phyloP scores from a whole-genome alignment of 2,888 invertebrate genomes.

The Drosophila helvetica region DNA sequence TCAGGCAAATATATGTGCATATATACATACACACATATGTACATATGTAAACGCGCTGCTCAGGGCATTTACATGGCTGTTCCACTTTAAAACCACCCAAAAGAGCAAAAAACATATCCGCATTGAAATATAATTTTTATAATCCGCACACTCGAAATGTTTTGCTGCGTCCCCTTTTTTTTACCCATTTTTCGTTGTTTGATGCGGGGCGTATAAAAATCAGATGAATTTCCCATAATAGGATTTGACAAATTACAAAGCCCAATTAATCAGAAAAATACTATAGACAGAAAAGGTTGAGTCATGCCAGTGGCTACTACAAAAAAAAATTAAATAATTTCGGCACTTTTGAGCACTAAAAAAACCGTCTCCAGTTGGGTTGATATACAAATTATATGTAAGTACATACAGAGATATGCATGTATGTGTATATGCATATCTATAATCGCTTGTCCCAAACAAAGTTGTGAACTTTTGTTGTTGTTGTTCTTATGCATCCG shows the following conservation, averaged over 20 bases:
- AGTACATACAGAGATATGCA: not conserved
- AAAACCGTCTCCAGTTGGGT: conserved; percentile 38
- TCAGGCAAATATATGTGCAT: conserved; percentile 57
- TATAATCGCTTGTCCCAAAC: conserved; percentile 40
- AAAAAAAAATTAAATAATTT: conserved; percentile 21
- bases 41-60: conserved; percentile 37
- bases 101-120: conserved; percentile 28
- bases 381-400: conserved; percentile 28
- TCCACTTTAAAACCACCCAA: conserved; percentile 63
- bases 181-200: not conserved
- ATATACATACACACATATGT: conserved; percentile 26
- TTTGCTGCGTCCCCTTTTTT: conserved; percentile 12
- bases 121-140: conserved; percentile 57
- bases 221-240: conserved; percentile 31
- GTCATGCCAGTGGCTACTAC: conserved; percentile 14
- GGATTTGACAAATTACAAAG: conserved; percentile 19
- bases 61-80: conserved; percentile 61
- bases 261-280: conserved; percentile 10
- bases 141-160: conserved; percentile 44
- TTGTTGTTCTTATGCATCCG: conserved; percentile 23
- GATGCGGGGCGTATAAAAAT: not conserved
- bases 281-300: not conserved
- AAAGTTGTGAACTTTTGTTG: conserved; percentile 37
- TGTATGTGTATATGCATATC: not conserved
- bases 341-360: conserved; percentile 8